Evolutionary conservation across 1,140 invertebrate species (phyloP).

Genomic region (Drosophila nebulosa): DNA sequence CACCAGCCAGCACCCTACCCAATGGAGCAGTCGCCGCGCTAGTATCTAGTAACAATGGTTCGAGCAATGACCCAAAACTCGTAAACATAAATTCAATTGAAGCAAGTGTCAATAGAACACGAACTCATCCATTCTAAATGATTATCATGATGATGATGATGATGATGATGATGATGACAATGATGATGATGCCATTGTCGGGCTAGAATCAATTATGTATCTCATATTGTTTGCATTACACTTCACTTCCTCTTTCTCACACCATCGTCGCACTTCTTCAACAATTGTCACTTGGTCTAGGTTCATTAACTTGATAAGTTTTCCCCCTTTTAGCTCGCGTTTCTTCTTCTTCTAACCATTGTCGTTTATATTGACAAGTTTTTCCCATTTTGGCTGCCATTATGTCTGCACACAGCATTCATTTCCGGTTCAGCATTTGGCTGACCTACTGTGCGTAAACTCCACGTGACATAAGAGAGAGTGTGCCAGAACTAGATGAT

Average conservation of each 20-base stretch:
- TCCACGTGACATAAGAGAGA: slow-evolving; percentile 25
- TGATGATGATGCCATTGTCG: slow-evolving; percentile 2
- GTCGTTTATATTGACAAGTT: slow-evolving; percentile 42
- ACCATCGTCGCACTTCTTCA: background rate
- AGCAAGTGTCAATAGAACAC: slow-evolving; percentile 65
- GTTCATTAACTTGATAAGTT: slow-evolving; percentile 46
- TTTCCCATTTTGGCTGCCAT: slow-evolving; percentile 45
- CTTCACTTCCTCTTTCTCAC: slow-evolving; percentile 17
- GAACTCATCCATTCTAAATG: slow-evolving; percentile 37
- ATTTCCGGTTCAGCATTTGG: slow-evolving; percentile 46
- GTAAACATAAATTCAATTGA: slow-evolving; percentile 58
- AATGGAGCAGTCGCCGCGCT: no score
- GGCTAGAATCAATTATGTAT: slow-evolving; percentile 59
- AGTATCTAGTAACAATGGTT: slow-evolving; percentile 24
- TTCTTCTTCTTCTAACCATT: background rate
- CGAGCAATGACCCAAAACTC: slow-evolving; percentile 55
- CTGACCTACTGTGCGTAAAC: slow-evolving; percentile 54
- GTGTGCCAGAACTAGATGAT: no score
- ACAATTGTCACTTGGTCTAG: slow-evolving; percentile 36
- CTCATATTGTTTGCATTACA: slow-evolving; percentile 49
- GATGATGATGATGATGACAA: background rate
- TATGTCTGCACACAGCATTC: slow-evolving; percentile 37
- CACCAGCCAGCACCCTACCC: no score
- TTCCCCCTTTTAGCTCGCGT: background rate
- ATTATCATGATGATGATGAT: slow-evolving; percentile 4